A percentile compares a stretch with the other conserved stretches of the same genome.
These are phyloP conservation scores for Siniperca undulata DNA, from an alignment of 2,797 vertebrate species.

Conservation along the genomic window DNA sequence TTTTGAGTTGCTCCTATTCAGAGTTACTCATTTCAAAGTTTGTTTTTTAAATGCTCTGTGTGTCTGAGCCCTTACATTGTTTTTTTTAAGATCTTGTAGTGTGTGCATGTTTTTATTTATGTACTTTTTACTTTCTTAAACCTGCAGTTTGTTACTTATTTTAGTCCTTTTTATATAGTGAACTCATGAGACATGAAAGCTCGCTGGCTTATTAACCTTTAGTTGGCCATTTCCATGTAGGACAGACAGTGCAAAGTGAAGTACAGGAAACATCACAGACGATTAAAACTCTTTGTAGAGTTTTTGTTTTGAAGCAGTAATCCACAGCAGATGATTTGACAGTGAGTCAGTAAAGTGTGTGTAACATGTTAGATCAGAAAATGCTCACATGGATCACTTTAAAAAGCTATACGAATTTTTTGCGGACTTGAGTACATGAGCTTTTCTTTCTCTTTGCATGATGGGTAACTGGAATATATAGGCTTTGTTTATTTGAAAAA, in stretches of 20 bases:
- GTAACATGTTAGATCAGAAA: too few species aligned
- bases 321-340: too few species aligned
- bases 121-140: not conserved
- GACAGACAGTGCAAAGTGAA: too few species aligned
- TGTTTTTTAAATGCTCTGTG: too few species aligned
- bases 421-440: not conserved
- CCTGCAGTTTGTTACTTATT: not conserved
- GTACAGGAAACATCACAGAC: too few species aligned
- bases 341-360: too few species aligned
- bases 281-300: too few species aligned
- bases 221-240: not conserved
- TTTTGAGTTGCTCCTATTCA: not conserved
- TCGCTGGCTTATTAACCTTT: not conserved
- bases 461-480: not conserved
- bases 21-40: not conserved
- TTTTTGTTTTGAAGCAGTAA: too few species aligned
- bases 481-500: not conserved
- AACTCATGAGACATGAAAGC: too few species aligned
- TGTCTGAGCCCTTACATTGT: too few species aligned
- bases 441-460: slow-evolving; percentile 2
- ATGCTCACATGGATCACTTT: too few species aligned
- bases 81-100: too few species aligned
- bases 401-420: not conserved
- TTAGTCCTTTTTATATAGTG: not conserved
- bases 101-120: not conserved